Evolutionary conservation across 2,797 vertebrate genomes (phyloP).

Genomic region (Trematomus bernacchii): DNA sequence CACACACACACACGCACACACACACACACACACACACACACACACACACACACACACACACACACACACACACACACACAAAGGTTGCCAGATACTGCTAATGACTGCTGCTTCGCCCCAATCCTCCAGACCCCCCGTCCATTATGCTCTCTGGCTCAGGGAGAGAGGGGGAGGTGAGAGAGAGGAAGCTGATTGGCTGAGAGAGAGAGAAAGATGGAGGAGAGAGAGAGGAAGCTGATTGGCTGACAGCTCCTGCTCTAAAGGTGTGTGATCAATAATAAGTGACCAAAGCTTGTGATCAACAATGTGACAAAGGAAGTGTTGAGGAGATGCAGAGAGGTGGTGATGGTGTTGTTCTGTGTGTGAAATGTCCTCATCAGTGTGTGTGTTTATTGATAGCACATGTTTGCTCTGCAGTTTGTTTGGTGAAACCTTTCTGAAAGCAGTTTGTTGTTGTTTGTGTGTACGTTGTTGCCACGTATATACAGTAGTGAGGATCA

Average conservation of each 20-base stretch:
- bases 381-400: too few relatives aligned
- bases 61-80: conserved; percentile 14
- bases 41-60: conserved; percentile 23
- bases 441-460: too few relatives aligned
- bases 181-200: conserved; percentile 12
- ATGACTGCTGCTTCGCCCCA: conserved; percentile 47
- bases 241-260: conserved; percentile 9
- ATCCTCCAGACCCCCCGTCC: conserved; percentile 46
- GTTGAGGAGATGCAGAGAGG: too few relatives aligned
- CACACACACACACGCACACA: neutral
- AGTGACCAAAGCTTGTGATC: neutral
- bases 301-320: too few relatives aligned
- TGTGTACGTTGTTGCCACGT: too few relatives aligned
- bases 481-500: too few relatives aligned
- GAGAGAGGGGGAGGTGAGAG: neutral
- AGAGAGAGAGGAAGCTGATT: neutral
- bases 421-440: too few relatives aligned
- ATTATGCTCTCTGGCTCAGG: conserved; percentile 23
- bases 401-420: too few relatives aligned
- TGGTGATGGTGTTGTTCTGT: too few relatives aligned
- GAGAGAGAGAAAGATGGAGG: neutral
- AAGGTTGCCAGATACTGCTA: conserved; percentile 31
- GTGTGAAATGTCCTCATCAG: too few relatives aligned
- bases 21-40: conserved; percentile 25
- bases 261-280: neutral